Evolutionary conservation across 2,113 vertebrate genomes (phyloP), one percentile per base, ranked within the genome.

Genomic region (Hemibates koningsi): DNA sequence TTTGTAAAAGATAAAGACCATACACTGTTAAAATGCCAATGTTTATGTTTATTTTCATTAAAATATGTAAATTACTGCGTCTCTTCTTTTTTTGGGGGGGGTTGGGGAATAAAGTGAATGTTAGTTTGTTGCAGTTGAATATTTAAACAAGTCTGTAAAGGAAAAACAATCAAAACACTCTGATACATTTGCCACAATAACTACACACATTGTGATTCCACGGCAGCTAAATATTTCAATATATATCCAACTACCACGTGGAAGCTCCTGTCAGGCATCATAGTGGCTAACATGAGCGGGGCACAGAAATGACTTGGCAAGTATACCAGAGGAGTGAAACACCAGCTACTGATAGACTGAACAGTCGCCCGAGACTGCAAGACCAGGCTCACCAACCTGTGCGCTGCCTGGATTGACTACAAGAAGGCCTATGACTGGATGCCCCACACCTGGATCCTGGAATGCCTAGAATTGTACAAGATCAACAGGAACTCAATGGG

Each of bases 11-110:
- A 43, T 78, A 36, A 81, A 91, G 87, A 90, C 91, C 90, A 43
- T 54, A 76, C 56, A 76, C 86, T 91, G 86, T 93, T 80, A 56
- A 66, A 83, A 78, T 71, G 85, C 56, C 76, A 87, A 79, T 76
- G 52, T 90, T 66, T 6, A 73, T 73, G 27, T 92, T 87, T 87
- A 91, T 93, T 94, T 94, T 92, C 61, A 91, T 80, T 94, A 93
- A 93, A 91, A 89, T n/a, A 29, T 87, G 16, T 45, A 34, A 85
- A 88, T 38, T 3, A 76, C 12, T 17, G 19, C 14, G n/a, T 38
- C 1, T 1, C 5, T 5, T 53, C 21, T 32, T 29, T 29, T 32
- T 27, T 24, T 24, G 24, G 27, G 27, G 29, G 29, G 29, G 29
- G 29, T 32, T 6, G 29, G 29, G 29, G 29, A 32, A 32, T 24